These are phyloP conservation scores for Drosophila tanythrix DNA, from an alignment of 2,888 invertebrate species.

Conservation along the genomic window DNA sequence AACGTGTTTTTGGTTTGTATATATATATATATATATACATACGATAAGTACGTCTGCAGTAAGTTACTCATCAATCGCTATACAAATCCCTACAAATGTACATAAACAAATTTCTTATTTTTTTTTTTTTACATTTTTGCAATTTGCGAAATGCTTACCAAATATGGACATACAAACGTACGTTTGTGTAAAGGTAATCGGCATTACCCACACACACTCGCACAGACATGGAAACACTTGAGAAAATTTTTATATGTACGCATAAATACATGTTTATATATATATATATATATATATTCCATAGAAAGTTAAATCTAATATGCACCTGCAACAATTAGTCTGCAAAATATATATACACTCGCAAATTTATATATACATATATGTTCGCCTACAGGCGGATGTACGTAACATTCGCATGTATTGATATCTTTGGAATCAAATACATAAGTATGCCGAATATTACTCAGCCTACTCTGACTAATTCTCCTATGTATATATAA, in stretches of 20 bases:
- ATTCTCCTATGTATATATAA: constrained; percentile 45
- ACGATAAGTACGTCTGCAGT: constrained; percentile 11
- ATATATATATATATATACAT: constrained; percentile 1
- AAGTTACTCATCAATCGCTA: not conserved
- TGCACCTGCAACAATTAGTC: not conserved
- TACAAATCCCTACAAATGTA: not conserved
- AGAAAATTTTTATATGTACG: not conserved
- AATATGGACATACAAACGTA: constrained; percentile 13
- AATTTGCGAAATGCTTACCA: constrained; percentile 9
- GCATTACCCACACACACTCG: constrained; percentile 2
- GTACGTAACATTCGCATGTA: constrained; percentile 20
- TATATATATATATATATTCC: not conserved
- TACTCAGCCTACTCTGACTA: constrained; percentile 60
- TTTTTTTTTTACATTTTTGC: not conserved
- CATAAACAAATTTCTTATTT: constrained; percentile 3
- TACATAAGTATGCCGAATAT: constrained; percentile 37
- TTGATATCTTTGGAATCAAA: constrained; percentile 19
- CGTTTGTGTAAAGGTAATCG: not conserved
- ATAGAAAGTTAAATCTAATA: constrained; percentile 12
- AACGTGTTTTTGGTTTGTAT: constrained; percentile 6
- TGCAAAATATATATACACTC: constrained; percentile 1
- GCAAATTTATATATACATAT: not conserved
- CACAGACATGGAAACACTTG: not conserved
- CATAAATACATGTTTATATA: not conserved
- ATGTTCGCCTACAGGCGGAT: not conserved